Base-by-base conservation (phyloP, 2,888 invertebrate species). In the Sphecodes monilicornis region DNA sequence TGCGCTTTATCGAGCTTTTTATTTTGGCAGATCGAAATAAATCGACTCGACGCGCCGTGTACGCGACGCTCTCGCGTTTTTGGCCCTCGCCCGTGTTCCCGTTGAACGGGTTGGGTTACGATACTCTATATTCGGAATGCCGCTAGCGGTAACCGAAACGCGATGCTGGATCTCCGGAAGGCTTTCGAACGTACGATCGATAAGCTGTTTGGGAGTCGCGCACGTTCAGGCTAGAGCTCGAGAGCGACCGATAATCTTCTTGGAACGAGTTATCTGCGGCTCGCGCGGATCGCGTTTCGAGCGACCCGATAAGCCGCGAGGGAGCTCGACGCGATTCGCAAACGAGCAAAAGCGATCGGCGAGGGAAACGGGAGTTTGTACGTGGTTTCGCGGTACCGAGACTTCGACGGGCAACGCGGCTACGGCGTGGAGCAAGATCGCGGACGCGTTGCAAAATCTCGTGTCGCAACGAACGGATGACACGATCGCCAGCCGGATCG, bases 1-100 rank as follows among this genome's bases (percentile, higher is more conserved):
- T 57, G 70, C 81, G 78, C 66, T 70, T 81, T 90, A 90, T 90
- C 85, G 80, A 76, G 87, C 82, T 90, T 89, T 88, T 87, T 84
- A 89, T 79, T 86, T 78, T 10, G 72, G 1, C 39, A 13, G 60
- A 60, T 60, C 60, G 60, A 29, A 26, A 60, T 29, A 29, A 57
- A 57, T 57, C 57, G 57, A 57, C 26, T 26, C 57, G 57, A 54
- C 36, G 36, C 36, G 36, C 5, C 36, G 36, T 36, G 36, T 5
- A 2, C 5, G 36, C 36, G 36, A 36, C n/a, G n/a, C n/a, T n/a
- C n/a, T n/a, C n/a, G n/a, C 50, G 22, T 50, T 50, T 50, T 50
- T 22, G 6, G 50, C 50, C 22, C 22, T 50, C 50, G 22, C 50
- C 50, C 8, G 46, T 8, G 46, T 8, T 3, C 8, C 50, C 0